Base-by-base conservation (phyloP, 2,888 invertebrate species). In the Hesperia comma region DNA sequence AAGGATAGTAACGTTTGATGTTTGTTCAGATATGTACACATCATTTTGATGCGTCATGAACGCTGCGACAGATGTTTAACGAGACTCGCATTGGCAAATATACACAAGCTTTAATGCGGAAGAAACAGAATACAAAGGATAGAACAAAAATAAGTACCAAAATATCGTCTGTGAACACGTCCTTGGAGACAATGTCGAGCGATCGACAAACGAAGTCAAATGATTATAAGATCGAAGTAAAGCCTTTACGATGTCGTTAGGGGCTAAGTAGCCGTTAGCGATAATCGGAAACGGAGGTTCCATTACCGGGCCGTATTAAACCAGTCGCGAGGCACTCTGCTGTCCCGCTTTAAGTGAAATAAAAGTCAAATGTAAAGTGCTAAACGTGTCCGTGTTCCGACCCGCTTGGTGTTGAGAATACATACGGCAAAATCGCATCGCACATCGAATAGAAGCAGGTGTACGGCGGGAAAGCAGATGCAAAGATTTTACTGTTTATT, bases 211-310 rank as follows among this genome's bases (percentile, higher is more conserved):
- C 66, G 54, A 60, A 66, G 33, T 66, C 66, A 54, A 66, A 64
- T 64, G 53, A 60, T 66, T 61, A 61, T 55, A 55, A 61, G 61
- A 67, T 67, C 67, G 67, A 55, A 61, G 46, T 49, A 54, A 66
- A 55, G 67, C 55, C 55, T 67, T 67, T 55, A 67, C 55, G 67
- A 55, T 55, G 67, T 61, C 61, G 67, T 67, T 61, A 67, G 67
- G 58, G 55, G 60, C 60, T 55, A 40, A 61, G 67, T 61, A 61
- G 67, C 61, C 67, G 61, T 67, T 67, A 67, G 61, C 54, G 61
- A 61, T 61, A 61, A 67, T 67, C 61, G 61, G 55, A 67, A 61
- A 61, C 43, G 61, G 46, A 61, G 49, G 21, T 61, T 61, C 67
- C 67, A 67, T 61, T 67, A 61, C 55, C 40, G 53, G 54, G 32